Base-by-base conservation (phyloP, 2,888 invertebrate species). In the Andrena fulva region DNA sequence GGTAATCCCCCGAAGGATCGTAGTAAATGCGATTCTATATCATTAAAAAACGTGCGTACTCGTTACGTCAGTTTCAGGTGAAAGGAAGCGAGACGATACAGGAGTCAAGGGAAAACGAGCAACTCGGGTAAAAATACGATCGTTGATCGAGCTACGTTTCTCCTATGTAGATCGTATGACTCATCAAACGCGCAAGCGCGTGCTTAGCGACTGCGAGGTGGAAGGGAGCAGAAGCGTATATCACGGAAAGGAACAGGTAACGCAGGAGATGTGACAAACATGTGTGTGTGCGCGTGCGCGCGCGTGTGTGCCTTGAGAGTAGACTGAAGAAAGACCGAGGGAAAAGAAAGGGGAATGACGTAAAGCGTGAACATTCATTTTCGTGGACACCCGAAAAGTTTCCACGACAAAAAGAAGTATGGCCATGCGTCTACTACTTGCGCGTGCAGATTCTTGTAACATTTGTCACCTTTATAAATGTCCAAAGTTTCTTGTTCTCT, bases 31-130 rank as follows among this genome's bases (percentile, higher is more conserved):
- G 63, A 66, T 48, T 62, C 50, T 3, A 1, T 59, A 10, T 33
- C 29, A 48, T 79, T 75, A 70, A 70, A 66, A 71, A 56, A 3
- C n/a, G 33, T 4, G 60, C 12, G 24, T n/a, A 24, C 48, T 70
- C 59, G 70, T 76, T 80, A 67, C 76, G 70, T 76, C 62, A 71
- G 67, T 64, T 52, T 70, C 33, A 52, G 67, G 71, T 59, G 75
- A 80, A 75, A 75, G 79, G 70, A 66, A 75, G 59, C 35, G 48
- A 33, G 69, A 74, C 64, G 52, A 59, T 24, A 31, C 50, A 48
- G 48, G 68, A 79, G 73, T 74, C 74, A 79, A 74, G 59, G 69
- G 64, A 56, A 74, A 63, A 62, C 74, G 69, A 54, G n/a, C 52
- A 12, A 52, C 35, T 48, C n/a, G n/a, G 16, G n/a, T n/a, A 63